Conservation (phyloP, 2,888 invertebrate genomes). For the Agrilus biguttatus region DNA sequence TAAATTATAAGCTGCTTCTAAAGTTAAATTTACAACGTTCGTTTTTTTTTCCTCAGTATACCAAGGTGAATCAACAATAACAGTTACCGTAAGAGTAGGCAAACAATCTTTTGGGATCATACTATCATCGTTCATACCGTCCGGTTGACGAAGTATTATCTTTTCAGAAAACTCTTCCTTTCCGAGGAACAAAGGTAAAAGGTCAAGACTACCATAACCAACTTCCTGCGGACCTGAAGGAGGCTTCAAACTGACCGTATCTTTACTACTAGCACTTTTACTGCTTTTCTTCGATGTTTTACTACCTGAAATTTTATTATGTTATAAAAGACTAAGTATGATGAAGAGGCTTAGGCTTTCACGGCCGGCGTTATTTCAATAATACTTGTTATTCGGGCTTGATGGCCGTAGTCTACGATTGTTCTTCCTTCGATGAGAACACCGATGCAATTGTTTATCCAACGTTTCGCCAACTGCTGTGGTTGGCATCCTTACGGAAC, state of each 20-base stretch:
- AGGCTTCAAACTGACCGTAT: neutral
- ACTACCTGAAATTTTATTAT: conserved; percentile 2
- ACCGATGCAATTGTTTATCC: no score
- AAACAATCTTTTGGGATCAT: conserved; percentile 19
- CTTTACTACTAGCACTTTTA: neutral
- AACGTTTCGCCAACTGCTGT: no score
- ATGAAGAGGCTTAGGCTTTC: no score
- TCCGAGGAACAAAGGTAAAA: conserved; percentile 16
- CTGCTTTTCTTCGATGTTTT: conserved; percentile 4
- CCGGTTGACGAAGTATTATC: conserved; percentile 15
- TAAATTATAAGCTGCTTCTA: conserved; percentile 26
- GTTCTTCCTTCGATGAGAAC: no score
- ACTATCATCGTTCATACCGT: conserved; percentile 15
- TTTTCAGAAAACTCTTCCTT: conserved; percentile 5
- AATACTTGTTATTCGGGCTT: no score
- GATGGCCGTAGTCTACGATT: no score
- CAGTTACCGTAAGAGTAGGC: conserved; percentile 18
- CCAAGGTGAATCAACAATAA: conserved; percentile 14
- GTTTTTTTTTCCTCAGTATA: conserved; percentile 10
- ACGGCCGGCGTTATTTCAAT: no score
- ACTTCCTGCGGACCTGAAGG: conserved; percentile 5
- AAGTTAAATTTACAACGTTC: conserved; percentile 20
- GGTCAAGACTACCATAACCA: conserved; percentile 12
- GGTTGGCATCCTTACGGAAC: no score
- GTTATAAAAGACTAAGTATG: no score